Conservation (phyloP, 2,888 invertebrate species). For the Aethes cnicana region DNA sequence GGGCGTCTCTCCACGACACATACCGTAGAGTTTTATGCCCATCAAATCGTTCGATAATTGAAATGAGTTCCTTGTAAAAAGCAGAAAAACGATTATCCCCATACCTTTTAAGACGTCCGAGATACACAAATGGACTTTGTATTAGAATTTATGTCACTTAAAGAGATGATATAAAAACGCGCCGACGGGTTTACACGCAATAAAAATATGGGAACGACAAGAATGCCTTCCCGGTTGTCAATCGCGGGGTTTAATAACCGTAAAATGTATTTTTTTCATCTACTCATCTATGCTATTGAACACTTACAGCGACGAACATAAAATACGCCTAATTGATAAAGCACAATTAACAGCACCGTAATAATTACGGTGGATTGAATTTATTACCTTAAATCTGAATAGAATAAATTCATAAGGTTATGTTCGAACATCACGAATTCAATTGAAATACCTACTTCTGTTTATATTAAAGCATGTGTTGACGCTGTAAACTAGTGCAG, state of each 20-base stretch:
- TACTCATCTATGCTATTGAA: constrained; percentile 47
- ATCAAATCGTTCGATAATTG: constrained; percentile 81
- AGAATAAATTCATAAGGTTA: constrained; percentile 2
- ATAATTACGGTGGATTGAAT: constrained; percentile 24
- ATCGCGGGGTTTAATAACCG: constrained; percentile 78
- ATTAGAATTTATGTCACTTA: constrained; percentile 83
- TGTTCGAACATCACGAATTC: neutral
- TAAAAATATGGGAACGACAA: constrained; percentile 80
- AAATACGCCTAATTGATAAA: constrained; percentile 32
- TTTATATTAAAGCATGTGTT: too few relatives aligned
- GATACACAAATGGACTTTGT: constrained; percentile 82
- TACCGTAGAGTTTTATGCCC: constrained; percentile 76
- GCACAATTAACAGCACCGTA: constrained; percentile 30
- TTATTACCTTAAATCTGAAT: constrained; percentile 15
- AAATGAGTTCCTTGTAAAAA: constrained; percentile 82
- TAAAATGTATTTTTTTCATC: constrained; percentile 79
- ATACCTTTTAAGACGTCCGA: constrained; percentile 81
- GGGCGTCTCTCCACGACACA: constrained; percentile 76
- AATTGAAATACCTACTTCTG: neutral
- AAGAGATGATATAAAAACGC: constrained; percentile 79
- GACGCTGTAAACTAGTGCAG: too few relatives aligned
- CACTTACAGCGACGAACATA: constrained; percentile 31
- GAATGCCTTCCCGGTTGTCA: constrained; percentile 79
- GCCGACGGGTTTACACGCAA: constrained; percentile 81
- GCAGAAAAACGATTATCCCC: constrained; percentile 81